A percentile compares a stretch with the other conserved stretches of the same genome.
Evolutionary conservation across 2,113 vertebrate genomes (phyloP).

Genomic region (Cyphomyrus plagiostoma): DNA sequence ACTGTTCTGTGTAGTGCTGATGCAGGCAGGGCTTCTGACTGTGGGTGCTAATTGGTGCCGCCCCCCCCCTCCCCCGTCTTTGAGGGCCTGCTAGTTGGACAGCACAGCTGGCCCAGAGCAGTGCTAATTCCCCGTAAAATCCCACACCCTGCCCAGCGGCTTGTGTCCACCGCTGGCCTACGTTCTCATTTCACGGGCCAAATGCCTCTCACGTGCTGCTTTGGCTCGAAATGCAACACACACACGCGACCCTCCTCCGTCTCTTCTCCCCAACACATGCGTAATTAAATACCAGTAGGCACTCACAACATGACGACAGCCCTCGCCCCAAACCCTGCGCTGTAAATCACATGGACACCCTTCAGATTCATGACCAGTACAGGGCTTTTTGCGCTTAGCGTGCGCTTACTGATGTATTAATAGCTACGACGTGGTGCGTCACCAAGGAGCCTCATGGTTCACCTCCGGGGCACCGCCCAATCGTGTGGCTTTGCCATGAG

Average conservation of each 20-base stretch:
- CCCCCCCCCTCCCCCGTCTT: constrained; percentile 41
- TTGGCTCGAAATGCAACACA: constrained; percentile 21
- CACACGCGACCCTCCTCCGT: neutral
- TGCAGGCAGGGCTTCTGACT: neutral
- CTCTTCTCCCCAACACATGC: neutral
- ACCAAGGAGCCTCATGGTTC: neutral
- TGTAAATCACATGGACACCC: neutral
- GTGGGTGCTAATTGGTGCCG: neutral
- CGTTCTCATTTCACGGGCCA: constrained; percentile 26
- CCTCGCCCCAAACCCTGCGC: neutral
- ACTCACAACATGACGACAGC: neutral
- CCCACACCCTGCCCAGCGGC: neutral
- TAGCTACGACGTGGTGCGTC: neutral
- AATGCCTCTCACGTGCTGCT: constrained; percentile 9
- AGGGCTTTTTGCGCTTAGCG: neutral
- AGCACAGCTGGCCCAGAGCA: constrained; percentile 39
- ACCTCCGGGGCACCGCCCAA: neutral
- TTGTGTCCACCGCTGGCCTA: neutral
- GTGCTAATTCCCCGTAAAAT: constrained; percentile 18
- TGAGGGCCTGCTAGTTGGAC: constrained; percentile 27
- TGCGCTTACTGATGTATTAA: neutral
- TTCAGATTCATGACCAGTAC: neutral
- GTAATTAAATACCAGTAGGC: neutral
- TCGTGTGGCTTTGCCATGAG: neutral
- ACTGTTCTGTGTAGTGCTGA: neutral